phyloP scores from a whole-genome alignment of 1,140 invertebrate species.

The Patella vulgata region DNA sequence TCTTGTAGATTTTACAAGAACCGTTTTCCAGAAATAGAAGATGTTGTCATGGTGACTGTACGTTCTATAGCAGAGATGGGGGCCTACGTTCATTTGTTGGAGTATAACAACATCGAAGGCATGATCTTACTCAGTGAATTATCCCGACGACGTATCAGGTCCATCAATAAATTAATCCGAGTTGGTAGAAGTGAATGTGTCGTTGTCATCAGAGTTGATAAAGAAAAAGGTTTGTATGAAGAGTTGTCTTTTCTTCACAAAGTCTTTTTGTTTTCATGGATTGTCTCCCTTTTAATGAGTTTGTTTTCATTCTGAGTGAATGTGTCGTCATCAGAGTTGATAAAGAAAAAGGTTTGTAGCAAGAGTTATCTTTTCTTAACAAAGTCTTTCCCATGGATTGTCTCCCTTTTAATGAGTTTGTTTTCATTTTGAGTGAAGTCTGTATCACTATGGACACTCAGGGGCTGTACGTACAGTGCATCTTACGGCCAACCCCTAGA shows the following conservation, averaged over 20 bases:
- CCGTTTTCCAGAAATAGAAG: slow-evolving; percentile 98
- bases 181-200: slow-evolving; percentile 99
- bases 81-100: slow-evolving; percentile 96
- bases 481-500: too few relatives aligned
- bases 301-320: too few relatives aligned
- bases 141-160: slow-evolving; percentile 96
- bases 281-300: too few relatives aligned
- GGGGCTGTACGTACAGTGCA: too few relatives aligned
- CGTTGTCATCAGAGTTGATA: slow-evolving; percentile 98
- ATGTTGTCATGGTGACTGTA: slow-evolving; percentile 99
- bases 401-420: too few relatives aligned
- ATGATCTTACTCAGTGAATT: slow-evolving; percentile 86
- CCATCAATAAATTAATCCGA: slow-evolving; percentile 98
- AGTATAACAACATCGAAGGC: slow-evolving; percentile 99
- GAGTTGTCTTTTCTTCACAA: too few relatives aligned
- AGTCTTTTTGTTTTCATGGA: too few relatives aligned
- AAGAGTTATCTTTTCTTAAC: too few relatives aligned
- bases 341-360: slow-evolving; percentile 91
- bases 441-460: too few relatives aligned
- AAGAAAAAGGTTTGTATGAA: slow-evolving; percentile 88
- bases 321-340: slow-evolving; percentile 99
- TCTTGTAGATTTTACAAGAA: slow-evolving; percentile 98
- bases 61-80: slow-evolving; percentile 99
- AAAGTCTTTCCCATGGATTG: too few relatives aligned
- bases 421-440: too few relatives aligned